These are phyloP conservation scores for Peromyscus maniculatus DNA, from an alignment of 2,113 vertebrate genomes.

Conservation along the genomic window DNA sequence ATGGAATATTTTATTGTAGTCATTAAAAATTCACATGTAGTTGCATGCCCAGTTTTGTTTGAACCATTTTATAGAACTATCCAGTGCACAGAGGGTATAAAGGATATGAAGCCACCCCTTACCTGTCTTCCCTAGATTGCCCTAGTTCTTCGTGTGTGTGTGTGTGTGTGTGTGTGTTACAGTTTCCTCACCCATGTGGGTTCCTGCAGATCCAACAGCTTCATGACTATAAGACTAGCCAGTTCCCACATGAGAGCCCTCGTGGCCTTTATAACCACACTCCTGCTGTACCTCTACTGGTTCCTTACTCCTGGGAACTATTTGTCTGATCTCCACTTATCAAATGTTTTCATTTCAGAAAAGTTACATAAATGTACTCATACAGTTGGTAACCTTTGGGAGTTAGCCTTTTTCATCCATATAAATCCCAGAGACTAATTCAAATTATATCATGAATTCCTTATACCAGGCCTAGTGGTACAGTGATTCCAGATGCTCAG, in stretches of 20 bases:
- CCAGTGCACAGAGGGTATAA: background rate
- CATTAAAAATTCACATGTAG: background rate
- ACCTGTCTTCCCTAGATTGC: background rate
- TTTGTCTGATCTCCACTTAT: background rate
- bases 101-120: background rate
- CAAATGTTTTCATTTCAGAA: slow-evolving; percentile 19
- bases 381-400: background rate
- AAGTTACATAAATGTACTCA: background rate
- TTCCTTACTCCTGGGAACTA: background rate
- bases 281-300: too few species aligned
- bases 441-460: too few species aligned
- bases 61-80: background rate
- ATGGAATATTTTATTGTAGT: background rate
- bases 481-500: background rate
- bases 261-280: background rate
- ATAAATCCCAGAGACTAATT: background rate
- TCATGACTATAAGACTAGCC: background rate
- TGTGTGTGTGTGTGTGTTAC: background rate
- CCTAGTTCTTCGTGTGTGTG: background rate
- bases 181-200: background rate
- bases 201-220: background rate
- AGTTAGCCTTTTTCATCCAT: background rate
- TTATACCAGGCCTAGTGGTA: background rate
- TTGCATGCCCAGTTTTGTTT: background rate
- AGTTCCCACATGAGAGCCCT: background rate